phyloP scores from a whole-genome alignment of 2,797 vertebrate genomes.

The Cetoscarus ocellatus region DNA sequence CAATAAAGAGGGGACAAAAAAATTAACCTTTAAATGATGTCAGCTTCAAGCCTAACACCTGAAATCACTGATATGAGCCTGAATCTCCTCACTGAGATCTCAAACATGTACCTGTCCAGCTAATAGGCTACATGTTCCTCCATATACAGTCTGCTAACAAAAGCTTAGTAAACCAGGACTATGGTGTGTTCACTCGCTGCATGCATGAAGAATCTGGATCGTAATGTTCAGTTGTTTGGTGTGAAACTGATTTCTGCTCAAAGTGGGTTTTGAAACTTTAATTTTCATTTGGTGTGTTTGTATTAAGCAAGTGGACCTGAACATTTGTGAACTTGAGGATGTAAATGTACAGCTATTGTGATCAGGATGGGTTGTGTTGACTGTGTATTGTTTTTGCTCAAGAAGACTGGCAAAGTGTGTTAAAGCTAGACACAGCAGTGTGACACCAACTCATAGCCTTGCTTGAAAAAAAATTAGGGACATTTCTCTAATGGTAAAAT shows the following conservation, averaged over 20 bases:
- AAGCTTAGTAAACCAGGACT: slow-evolving; percentile 62
- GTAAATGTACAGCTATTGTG: slow-evolving; percentile 60
- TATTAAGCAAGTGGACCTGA: slow-evolving; percentile 67
- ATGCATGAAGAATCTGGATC: slow-evolving; percentile 72
- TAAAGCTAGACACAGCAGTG: slow-evolving; percentile 64
- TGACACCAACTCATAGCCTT: slow-evolving; percentile 11
- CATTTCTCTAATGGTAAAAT: too few species aligned
- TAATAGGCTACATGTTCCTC: slow-evolving; percentile 33
- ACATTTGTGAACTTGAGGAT: slow-evolving; percentile 57
- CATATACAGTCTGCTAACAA: slow-evolving; percentile 42
- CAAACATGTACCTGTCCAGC: slow-evolving; percentile 1
- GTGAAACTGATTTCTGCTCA: slow-evolving; percentile 68
- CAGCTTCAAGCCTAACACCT: slow-evolving; percentile 40
- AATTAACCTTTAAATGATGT: slow-evolving; percentile 58
- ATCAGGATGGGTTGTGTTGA: slow-evolving; percentile 57
- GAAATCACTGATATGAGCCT: slow-evolving; percentile 27
- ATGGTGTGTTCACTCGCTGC: slow-evolving; percentile 68
- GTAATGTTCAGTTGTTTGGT: slow-evolving; percentile 69
- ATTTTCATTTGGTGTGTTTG: slow-evolving; percentile 34
- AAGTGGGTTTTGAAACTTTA: slow-evolving; percentile 47
- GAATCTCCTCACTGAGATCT: slow-evolving; percentile 16
- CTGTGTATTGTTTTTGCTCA: slow-evolving; percentile 38
- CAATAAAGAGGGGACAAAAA: slow-evolving; percentile 22
- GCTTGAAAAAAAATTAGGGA: not conserved
- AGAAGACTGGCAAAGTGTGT: slow-evolving; percentile 40